These are phyloP conservation scores for Montipora foliosa DNA, from an alignment of 64 coral and sea anemone species.

Conservation along the genomic window DNA sequence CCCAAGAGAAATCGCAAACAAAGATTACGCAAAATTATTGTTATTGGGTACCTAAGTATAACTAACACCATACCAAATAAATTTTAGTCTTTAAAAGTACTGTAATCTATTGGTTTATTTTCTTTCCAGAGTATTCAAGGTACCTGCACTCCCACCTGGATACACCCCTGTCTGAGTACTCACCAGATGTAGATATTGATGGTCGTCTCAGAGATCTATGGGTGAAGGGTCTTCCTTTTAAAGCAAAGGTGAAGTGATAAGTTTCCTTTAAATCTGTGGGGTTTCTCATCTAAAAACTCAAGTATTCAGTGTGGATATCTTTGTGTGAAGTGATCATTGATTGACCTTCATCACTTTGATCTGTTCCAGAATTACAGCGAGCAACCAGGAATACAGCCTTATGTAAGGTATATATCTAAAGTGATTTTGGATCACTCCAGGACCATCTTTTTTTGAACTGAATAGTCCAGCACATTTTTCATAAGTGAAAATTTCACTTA, in stretches of 20 bases:
- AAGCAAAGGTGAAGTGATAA: constrained; percentile 34
- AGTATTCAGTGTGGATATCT: no score
- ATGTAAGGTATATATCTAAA: constrained; percentile 59
- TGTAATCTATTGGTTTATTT: background rate
- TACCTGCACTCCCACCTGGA: constrained; percentile 85
- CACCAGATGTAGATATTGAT: constrained; percentile 73
- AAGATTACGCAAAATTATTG: no score
- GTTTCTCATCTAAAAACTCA: no score
- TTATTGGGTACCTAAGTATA: no score
- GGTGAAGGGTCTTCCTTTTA: constrained; percentile 91
- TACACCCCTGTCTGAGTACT: constrained; percentile 63
- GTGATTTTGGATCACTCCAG: no score
- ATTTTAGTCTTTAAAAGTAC: no score
- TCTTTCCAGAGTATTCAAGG: constrained; percentile 81
- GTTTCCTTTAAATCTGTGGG: background rate
- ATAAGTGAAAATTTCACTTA: no score
- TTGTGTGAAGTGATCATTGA: background rate
- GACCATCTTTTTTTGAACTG: background rate
- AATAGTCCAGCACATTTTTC: no score
- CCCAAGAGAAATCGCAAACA: no score
- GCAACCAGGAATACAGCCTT: constrained; percentile 85
- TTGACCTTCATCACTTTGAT: background rate
- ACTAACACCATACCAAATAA: no score
- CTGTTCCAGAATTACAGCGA: constrained; percentile 90
- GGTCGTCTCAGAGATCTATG: constrained; percentile 82